Evolutionary conservation across 2,113 vertebrate genomes (phyloP).

Genomic region (Oryzias celebensis): DNA sequence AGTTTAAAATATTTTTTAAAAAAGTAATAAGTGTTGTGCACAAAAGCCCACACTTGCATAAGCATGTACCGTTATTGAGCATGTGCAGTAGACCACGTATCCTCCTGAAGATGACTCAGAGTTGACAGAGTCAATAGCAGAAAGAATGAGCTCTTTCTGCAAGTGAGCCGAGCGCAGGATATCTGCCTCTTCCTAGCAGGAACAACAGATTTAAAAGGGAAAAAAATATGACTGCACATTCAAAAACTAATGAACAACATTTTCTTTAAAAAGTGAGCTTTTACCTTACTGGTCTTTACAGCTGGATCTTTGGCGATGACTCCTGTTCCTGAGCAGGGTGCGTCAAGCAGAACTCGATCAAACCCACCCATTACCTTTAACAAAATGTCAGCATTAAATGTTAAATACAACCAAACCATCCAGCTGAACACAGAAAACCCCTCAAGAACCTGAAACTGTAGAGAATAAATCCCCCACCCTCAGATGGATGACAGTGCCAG

Average conservation of each 20-base stretch:
- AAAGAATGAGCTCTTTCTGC: constrained; percentile 92
- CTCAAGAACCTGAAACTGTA: too few species aligned
- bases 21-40: background rate
- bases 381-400: constrained; percentile 7
- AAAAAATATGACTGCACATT: background rate
- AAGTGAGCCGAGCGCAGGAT: constrained; percentile 89
- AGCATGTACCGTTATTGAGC: constrained; percentile 85
- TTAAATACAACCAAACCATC: background rate
- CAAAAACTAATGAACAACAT: background rate
- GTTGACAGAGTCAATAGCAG: constrained; percentile 92
- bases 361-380: constrained; percentile 92
- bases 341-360: constrained; percentile 92
- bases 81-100: constrained; percentile 95
- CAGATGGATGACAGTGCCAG: too few species aligned
- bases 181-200: constrained; percentile 85
- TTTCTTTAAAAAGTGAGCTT: background rate
- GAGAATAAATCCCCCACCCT: too few species aligned
- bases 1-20: background rate
- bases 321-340: constrained; percentile 94
- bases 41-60: background rate
- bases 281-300: constrained; percentile 96
- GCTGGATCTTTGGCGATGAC: constrained; percentile 95
- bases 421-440: background rate
- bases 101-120: constrained; percentile 87
- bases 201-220: background rate